Evolutionary conservation across 1,140 invertebrate genomes (phyloP).

Genomic region (Caenorhabditis latens): DNA sequence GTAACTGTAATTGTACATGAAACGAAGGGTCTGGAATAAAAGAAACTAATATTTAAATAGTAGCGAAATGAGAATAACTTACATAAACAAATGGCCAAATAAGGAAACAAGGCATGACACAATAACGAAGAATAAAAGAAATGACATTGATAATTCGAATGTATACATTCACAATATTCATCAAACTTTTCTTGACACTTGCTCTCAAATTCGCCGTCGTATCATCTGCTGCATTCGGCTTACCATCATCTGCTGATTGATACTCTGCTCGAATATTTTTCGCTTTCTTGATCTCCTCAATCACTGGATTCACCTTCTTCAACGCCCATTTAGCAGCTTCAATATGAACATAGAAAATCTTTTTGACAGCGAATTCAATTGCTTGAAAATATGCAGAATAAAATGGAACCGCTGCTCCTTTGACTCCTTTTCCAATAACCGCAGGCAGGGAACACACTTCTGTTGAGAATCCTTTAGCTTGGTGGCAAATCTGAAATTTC

Average conservation of each 20-base stretch:
- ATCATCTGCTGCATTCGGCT: slow-evolving; percentile 45
- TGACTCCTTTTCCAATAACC: slow-evolving; percentile 49
- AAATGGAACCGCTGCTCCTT: slow-evolving; percentile 54
- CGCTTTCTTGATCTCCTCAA: slow-evolving; percentile 21
- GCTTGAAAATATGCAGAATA: slow-evolving; percentile 35
- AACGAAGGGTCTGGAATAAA: slow-evolving; percentile 43
- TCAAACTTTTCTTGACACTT: slow-evolving; percentile 52
- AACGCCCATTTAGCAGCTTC: slow-evolving; percentile 33
- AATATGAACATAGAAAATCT: slow-evolving; percentile 39
- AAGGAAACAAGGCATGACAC: slow-evolving; percentile 14
- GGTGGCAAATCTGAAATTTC: slow-evolving; percentile 42
- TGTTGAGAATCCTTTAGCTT: slow-evolving; percentile 18
- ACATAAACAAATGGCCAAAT: slow-evolving; percentile 42
- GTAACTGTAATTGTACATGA: slow-evolving; percentile 55
- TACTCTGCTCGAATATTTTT: slow-evolving; percentile 44
- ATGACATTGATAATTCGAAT: slow-evolving; percentile 37
- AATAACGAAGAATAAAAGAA: slow-evolving; percentile 10
- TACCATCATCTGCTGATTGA: slow-evolving; percentile 42
- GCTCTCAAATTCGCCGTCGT: slow-evolving; percentile 40
- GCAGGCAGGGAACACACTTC: slow-evolving; percentile 31
- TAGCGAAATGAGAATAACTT: background rate
- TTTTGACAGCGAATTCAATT: slow-evolving; percentile 23
- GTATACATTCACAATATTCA: slow-evolving; percentile 19
- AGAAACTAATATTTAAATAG: background rate
- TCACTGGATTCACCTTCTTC: slow-evolving; percentile 28